These are phyloP conservation scores for Calliopsis andreniformis DNA, from an alignment of 1,140 invertebrate species.

Conservation along the genomic window DNA sequence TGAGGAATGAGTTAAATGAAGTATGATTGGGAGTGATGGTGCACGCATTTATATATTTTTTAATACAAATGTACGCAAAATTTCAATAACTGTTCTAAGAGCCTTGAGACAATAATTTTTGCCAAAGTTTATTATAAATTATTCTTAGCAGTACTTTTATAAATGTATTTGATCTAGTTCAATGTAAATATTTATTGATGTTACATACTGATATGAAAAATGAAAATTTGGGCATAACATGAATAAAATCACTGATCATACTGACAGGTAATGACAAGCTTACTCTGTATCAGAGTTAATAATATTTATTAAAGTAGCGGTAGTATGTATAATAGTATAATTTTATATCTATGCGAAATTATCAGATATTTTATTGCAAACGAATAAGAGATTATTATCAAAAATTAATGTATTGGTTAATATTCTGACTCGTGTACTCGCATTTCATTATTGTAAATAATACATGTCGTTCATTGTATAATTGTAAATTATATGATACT, in stretches of 20 bases:
- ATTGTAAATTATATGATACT: conserved; percentile 62
- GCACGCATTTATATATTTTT: neutral
- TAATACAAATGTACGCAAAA: conserved; percentile 7
- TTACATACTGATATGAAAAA: neutral
- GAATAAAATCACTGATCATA: conserved; percentile 10
- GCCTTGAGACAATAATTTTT: conserved; percentile 36
- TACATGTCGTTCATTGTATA: conserved; percentile 60
- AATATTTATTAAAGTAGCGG: conserved; percentile 67
- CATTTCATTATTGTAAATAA: conserved; percentile 72
- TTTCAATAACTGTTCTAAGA: neutral
- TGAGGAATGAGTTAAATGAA: neutral
- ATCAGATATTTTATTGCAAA: conserved; percentile 29
- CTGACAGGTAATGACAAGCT: conserved; percentile 31
- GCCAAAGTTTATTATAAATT: conserved; percentile 46
- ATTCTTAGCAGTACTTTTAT: conserved; percentile 25
- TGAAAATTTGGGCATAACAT: conserved; percentile 1
- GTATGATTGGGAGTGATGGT: conserved; percentile 17
- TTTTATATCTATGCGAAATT: conserved; percentile 26
- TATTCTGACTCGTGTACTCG: conserved; percentile 47
- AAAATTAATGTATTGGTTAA: conserved; percentile 49
- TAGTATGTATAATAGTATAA: conserved; percentile 46
- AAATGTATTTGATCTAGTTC: conserved; percentile 17
- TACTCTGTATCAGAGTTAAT: conserved; percentile 75
- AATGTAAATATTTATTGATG: conserved; percentile 32
- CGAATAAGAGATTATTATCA: conserved; percentile 9